phyloP scores from a whole-genome alignment of 2,797 vertebrate species.

The Esox masquinongy region DNA sequence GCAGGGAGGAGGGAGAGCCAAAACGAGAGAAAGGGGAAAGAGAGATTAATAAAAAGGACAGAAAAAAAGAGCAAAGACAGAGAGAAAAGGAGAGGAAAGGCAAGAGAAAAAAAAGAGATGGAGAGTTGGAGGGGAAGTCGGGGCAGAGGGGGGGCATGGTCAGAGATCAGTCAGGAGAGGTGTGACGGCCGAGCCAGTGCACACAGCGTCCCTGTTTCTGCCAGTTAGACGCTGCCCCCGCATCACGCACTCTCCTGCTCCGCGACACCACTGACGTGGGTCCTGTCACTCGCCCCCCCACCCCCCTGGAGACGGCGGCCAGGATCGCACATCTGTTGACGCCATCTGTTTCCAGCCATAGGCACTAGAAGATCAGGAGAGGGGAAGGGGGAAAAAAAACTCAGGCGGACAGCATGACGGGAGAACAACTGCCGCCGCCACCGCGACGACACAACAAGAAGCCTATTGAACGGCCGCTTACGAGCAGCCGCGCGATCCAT shows the following conservation, averaged over 20 bases:
- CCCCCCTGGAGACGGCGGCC: slow-evolving; percentile 1
- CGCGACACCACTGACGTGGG: neutral
- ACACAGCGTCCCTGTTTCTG: neutral
- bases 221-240: neutral
- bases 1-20: neutral
- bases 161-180: neutral
- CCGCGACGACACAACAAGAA: neutral
- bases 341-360: slow-evolving; percentile 1
- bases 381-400: neutral
- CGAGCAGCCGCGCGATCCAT: neutral
- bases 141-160: neutral
- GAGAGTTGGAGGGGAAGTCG: neutral
- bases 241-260: neutral
- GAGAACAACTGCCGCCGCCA: too few relatives aligned
- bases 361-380: neutral
- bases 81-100: neutral
- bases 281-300: neutral
- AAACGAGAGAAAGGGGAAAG: too few relatives aligned
- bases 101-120: neutral
- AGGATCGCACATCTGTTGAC: slow-evolving; percentile 3
- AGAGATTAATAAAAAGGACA: neutral
- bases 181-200: neutral
- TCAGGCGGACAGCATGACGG: too few relatives aligned
- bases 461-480: neutral
- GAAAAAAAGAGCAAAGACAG: neutral